Conservation (phyloP, 2,113 vertebrate genomes). For the Gallinago jamesoni region DNA sequence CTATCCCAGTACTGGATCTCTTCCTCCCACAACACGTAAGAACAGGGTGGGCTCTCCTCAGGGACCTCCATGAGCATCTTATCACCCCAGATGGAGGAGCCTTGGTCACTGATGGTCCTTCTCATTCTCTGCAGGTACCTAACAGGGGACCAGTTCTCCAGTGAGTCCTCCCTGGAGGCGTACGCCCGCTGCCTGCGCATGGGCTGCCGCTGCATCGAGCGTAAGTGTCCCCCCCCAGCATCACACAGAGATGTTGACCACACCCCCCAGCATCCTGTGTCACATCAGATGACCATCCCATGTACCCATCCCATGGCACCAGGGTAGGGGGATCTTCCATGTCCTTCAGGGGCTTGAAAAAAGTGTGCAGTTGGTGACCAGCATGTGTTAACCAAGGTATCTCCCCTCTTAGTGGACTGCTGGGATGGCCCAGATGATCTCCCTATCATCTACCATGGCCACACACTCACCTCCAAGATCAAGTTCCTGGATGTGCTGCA, state of each 20-base stretch:
- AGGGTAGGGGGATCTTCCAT: not conserved
- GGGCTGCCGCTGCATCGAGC: constrained; percentile 87
- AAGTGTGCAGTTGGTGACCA: accelerated
- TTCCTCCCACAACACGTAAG: constrained; percentile 89
- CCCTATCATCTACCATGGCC: constrained; percentile 89
- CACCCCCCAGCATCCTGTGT: not conserved
- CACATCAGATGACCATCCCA: not conserved
- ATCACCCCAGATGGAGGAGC: not conserved
- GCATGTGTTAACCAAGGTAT: not conserved
- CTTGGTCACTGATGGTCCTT: not conserved
- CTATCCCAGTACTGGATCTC: constrained; percentile 90
- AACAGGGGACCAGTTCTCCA: constrained; percentile 90
- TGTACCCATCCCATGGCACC: accelerated
- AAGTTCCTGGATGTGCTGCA: constrained; percentile 88
- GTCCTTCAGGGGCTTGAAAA: not conserved
- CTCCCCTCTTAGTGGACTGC: constrained; percentile 80
- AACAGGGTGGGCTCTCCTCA: accelerated
- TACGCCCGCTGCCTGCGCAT: constrained; percentile 86
- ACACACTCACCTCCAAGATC: constrained; percentile 89
- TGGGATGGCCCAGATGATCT: constrained; percentile 89
- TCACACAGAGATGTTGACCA: not conserved
- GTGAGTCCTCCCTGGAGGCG: constrained; percentile 86
- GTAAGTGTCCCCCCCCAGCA: constrained; percentile 56
- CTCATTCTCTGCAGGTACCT: constrained; percentile 74
- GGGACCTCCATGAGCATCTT: not conserved